A percentile compares a stretch with the other conserved stretches of the same genome.
Conservation (phyloP, 92 coral and sea anemone species). For the Virgularia gustaviana region DNA sequence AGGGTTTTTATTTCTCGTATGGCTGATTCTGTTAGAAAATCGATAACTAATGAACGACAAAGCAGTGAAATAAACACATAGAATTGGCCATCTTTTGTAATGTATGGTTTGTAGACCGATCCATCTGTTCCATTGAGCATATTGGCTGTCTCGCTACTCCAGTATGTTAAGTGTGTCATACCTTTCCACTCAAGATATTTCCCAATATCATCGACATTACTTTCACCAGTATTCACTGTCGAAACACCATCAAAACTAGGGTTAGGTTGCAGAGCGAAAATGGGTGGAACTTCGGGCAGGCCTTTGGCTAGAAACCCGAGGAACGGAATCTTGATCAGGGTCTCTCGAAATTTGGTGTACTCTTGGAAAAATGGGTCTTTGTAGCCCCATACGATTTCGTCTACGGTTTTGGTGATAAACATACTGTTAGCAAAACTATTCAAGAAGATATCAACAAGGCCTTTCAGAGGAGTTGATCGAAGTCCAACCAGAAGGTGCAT, state of each 20-base stretch:
- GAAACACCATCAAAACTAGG: constrained; percentile 64
- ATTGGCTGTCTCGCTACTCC: constrained; percentile 73
- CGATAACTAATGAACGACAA: constrained; percentile 74
- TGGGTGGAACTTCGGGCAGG: constrained; percentile 58
- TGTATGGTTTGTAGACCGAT: constrained; percentile 71
- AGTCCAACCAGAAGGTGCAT: constrained; percentile 28
- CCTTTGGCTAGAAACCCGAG: background rate
- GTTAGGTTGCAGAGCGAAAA: constrained; percentile 74
- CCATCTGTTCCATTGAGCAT: constrained; percentile 97
- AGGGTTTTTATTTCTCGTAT: constrained; percentile 61
- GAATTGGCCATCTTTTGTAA: constrained; percentile 52
- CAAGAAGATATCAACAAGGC: constrained; percentile 32
- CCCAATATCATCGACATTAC: constrained; percentile 52
- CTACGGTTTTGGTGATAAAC: constrained; percentile 58
- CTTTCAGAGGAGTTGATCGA: constrained; percentile 13
- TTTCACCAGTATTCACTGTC: constrained; percentile 66
- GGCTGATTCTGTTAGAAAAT: constrained; percentile 21
- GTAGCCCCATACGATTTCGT: constrained; percentile 86
- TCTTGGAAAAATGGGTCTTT: constrained; percentile 63
- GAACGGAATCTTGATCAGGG: background rate
- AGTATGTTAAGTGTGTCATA: constrained; percentile 43
- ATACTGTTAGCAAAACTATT: constrained; percentile 46
- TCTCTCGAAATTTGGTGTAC: constrained; percentile 49
- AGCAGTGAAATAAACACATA: constrained; percentile 78
- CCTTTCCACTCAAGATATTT: constrained; percentile 71